These are phyloP conservation scores for Spinus pinus DNA, from an alignment of 2,797 vertebrate genomes.

Conservation along the genomic window DNA sequence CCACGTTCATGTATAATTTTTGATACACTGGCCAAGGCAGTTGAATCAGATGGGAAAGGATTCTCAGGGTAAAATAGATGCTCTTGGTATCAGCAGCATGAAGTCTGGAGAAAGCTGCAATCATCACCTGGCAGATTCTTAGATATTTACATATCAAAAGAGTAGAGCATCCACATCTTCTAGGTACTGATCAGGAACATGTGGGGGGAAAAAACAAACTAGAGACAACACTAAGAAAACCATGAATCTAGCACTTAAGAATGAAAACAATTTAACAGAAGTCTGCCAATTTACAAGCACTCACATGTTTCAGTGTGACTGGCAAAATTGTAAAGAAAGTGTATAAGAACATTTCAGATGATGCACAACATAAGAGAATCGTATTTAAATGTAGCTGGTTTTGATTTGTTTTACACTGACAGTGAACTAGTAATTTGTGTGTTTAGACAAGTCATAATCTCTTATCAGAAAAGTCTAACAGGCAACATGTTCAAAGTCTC, in stretches of 20 bases:
- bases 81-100: neutral
- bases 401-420: neutral
- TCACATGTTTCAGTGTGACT: neutral
- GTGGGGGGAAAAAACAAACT: fast-evolving
- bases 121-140: neutral
- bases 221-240: neutral
- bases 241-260: neutral
- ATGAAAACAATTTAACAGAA: neutral
- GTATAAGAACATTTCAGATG: neutral
- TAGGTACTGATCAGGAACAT: neutral
- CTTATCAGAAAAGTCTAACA: neutral
- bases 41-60: neutral
- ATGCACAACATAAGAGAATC: neutral
- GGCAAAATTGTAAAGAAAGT: neutral
- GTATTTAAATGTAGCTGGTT: neutral
- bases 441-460: neutral
- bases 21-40: fast-evolving
- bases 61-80: neutral
- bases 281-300: neutral
- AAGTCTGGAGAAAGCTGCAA: neutral
- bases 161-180: neutral
- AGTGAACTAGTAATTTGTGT: neutral
- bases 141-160: neutral
- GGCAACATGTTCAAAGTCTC: neutral
- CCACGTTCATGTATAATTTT: neutral